Base-by-base conservation (phyloP, 2,888 invertebrate genomes). In the Meliscaeva auricollis region DNA sequence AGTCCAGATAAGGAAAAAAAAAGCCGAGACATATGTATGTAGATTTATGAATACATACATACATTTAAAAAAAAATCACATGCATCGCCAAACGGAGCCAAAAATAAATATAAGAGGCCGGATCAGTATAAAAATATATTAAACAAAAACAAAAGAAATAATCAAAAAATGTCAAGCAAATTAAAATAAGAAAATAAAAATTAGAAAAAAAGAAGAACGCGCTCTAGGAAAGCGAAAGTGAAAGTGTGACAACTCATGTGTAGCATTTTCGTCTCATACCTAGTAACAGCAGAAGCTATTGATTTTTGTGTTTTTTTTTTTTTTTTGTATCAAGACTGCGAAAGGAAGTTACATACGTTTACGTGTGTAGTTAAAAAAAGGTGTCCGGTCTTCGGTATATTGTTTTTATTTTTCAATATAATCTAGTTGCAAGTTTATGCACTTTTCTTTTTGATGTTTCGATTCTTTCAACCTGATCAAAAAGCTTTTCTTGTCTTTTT, bases 91-190 rank as follows among this genome's bases (percentile, higher is more conserved):
- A 38, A 38, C 13, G 7, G 3, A 38, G 35, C 58, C 58, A 58
- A 58, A 58, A 58, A 58, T 58, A 58, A 58, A 58, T 17, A 13
- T 7, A 35, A 56, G 20, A 35, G 35, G 13, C 58, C 17, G 32
- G 17, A 35, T 56, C 15, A 20, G 15, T 13, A 38, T 35, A 13
- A 20, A 56, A 48, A 56, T 58, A 58, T 38, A n/a, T 58, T 35
- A 35, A 20, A 58, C n/a, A 38, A 58, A 35, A 58, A 58, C 35
- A 58, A 58, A 38, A 58, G 58, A 58, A 38, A 58, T 38, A 32
- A 54, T 30, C 30, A 35, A 58, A 58, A 58, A 56, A 38, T n/a
- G n/a, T n/a, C n/a, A n/a, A n/a, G n/a, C n/a, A n/a, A n/a, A n/a
- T n/a, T n/a, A 15, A 35, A 38, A 38, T 3, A 58, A 38, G 38